Base-by-base conservation (phyloP, 2,797 vertebrate species). In the Adrianichthys oophorus region DNA sequence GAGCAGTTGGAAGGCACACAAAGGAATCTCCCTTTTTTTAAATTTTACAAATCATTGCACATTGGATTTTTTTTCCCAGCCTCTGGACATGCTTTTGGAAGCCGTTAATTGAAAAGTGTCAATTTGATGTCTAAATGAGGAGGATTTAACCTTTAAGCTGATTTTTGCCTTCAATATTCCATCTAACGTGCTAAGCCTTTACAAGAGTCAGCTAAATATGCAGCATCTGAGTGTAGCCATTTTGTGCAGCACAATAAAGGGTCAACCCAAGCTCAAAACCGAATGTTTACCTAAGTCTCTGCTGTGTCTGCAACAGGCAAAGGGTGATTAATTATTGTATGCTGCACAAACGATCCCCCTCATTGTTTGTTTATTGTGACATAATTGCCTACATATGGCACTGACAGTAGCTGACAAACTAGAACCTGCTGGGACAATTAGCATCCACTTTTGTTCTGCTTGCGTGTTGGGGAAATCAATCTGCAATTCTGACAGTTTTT, bases 381-480 rank as follows among this genome's bases (percentile, higher is more conserved):
- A 80, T 87, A 74, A 89, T 85, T 83, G 62, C 62, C 65, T 49
- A 65, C 72, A 80, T 70, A 48, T 73, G 62, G 71, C 67, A 60
- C 46, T 19, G 66, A 78, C 54, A 78, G 70, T 60, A 65, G 61
- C 70, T 69, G 68, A 84, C 72, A 83, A 72, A 46, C 56, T 41
- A 60, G 48, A 78, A 74, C 67, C 65, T 66, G 71, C 78, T 70
- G 68, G 66, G 74, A 80, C 48, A 46, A 80, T 80, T 76, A 72
- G 52, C 52, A 29, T 70, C 52, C 45, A 73, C 50, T 65, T 70
- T 68, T 75, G 53, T 72, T 65, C 16, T 10, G 29, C 45, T 53
- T 65, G 59, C 54, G 37, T 23, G 14, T 62, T 32, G 26, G 13
- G 50, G 41, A 48, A 65, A 59, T 46, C 17, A 51, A 21, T 68